Conservation (phyloP, 2,113 vertebrate genomes). For the Cyanistes caeruleus region DNA sequence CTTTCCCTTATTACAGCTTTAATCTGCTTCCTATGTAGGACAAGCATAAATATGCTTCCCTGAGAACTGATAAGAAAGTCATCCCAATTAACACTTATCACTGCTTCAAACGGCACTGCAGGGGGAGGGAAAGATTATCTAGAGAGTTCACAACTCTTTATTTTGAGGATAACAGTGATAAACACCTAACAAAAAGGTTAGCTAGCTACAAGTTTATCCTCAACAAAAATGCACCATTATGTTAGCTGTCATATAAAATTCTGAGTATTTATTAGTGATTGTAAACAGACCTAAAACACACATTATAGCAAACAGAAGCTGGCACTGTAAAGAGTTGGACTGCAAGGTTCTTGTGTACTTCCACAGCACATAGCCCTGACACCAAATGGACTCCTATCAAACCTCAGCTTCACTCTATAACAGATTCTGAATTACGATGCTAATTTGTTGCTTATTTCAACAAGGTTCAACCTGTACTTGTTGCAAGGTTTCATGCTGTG, state of each 20-base stretch:
- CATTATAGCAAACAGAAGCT: neutral
- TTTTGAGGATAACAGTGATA: neutral
- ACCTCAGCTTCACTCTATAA: neutral
- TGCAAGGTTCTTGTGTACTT: neutral
- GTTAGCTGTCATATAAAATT: neutral
- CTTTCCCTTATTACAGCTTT: neutral
- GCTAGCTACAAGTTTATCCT: neutral
- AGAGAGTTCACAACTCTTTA: neutral
- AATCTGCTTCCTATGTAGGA: neutral
- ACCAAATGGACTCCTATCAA: neutral
- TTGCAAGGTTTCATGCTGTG: neutral
- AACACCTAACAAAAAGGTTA: neutral
- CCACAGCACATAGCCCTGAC: fast-evolving
- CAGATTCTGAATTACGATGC: neutral
- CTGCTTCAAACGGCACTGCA: neutral
- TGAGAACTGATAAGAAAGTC: neutral
- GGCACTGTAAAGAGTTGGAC: neutral
- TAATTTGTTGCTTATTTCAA: neutral
- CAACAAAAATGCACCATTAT: neutral
- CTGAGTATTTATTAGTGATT: neutral
- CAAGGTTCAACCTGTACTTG: neutral
- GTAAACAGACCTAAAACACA: neutral
- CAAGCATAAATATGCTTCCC: neutral
- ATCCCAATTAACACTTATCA: neutral
- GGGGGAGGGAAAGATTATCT: neutral